Evolutionary conservation across 2,113 vertebrate genomes (phyloP).

Genomic region (Lycaon pictus): DNA sequence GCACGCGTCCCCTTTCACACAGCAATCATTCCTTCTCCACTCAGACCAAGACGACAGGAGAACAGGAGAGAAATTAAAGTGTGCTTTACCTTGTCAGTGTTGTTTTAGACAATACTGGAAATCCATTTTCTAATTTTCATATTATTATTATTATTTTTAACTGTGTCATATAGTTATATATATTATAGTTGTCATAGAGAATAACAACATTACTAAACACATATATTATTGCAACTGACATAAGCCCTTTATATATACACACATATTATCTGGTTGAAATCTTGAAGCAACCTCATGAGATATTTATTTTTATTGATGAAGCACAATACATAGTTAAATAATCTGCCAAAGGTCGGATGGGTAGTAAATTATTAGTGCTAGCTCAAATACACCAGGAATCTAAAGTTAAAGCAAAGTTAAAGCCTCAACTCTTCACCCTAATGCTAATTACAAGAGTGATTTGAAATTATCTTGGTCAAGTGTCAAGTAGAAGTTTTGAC

Average conservation of each 20-base stretch:
- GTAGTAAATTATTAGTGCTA: no score
- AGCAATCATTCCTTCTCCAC: not conserved
- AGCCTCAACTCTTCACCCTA: not conserved
- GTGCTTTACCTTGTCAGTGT: no score
- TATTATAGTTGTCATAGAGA: no score
- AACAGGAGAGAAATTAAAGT: no score
- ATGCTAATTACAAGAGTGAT: not conserved
- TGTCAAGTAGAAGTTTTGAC: not conserved
- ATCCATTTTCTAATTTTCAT: not conserved
- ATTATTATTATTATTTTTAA: not conserved
- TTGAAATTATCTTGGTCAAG: not conserved
- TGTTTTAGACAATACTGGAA: not conserved
- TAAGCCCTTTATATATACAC: not conserved
- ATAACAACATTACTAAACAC: not conserved
- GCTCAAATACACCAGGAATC: not conserved
- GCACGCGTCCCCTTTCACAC: fast-evolving
- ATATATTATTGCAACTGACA: not conserved
- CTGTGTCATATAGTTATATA: not conserved
- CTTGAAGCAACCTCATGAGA: not conserved
- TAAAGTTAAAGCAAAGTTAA: not conserved
- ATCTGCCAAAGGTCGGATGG: no score
- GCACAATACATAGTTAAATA: not conserved
- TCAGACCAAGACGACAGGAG: not conserved
- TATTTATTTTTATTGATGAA: not conserved
- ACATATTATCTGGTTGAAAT: not conserved